A percentile compares a stretch with the other conserved stretches of the same genome.
Conservation (phyloP, 2,888 invertebrate species). For the Epiblema foenella region DNA sequence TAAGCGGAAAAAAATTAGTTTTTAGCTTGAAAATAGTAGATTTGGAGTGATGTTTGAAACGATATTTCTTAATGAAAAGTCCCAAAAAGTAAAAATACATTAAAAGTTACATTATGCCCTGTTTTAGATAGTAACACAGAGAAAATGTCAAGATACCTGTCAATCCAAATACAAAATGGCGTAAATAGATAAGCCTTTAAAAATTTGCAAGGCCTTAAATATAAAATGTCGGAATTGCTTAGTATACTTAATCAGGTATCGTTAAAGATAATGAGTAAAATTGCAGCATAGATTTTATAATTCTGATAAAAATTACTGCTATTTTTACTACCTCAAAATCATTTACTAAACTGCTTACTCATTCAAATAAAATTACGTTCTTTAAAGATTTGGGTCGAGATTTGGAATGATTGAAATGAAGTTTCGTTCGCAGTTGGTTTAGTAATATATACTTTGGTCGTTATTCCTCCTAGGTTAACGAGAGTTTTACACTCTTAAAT, state of each 20-base stretch:
- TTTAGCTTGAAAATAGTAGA: no score
- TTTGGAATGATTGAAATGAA: neutral
- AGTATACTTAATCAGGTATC: neutral
- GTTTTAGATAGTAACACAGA: no score
- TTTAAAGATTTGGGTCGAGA: neutral
- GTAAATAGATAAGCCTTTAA: no score
- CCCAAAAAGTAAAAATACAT: no score
- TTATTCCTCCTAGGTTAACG: conserved; percentile 1
- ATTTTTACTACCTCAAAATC: neutral
- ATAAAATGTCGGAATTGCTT: neutral
- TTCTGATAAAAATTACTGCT: neutral
- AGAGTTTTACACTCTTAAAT: conserved; percentile 1
- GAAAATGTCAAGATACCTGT: no score
- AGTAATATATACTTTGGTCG: neutral
- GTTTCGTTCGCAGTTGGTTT: neutral
- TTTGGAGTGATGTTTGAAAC: no score
- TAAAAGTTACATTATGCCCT: no score
- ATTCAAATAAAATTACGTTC: neutral
- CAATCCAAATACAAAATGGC: no score
- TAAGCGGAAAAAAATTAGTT: no score
- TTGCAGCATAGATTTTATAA: neutral
- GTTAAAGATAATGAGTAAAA: neutral
- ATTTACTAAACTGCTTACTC: neutral
- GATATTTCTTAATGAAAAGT: no score
- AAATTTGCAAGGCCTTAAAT: no score